phyloP scores from a whole-genome alignment of 2,797 vertebrate genomes.

The Leucoraja ocellata region DNA sequence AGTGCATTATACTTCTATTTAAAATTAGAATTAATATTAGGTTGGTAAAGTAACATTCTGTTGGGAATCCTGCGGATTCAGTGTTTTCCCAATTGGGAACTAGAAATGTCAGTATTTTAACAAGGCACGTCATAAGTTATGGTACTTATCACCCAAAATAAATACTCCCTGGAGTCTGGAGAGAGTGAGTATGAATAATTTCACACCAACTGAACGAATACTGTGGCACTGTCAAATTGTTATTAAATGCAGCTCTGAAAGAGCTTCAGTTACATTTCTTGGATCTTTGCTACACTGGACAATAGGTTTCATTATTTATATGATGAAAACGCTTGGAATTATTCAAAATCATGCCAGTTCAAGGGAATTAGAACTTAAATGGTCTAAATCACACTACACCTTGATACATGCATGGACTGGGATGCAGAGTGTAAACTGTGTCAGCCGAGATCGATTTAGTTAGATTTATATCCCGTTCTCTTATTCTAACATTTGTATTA shows the following conservation, averaged over 20 bases:
- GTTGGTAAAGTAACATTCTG: neutral
- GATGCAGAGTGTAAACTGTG: neutral
- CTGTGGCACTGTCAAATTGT: neutral
- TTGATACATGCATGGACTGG: neutral
- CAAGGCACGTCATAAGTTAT: neutral
- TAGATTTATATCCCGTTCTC: neutral
- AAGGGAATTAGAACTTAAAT: neutral
- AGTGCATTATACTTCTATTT: neutral
- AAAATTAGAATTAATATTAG: neutral
- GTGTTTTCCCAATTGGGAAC: neutral
- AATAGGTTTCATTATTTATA: neutral
- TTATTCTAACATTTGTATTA: neutral
- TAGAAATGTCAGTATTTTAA: neutral
- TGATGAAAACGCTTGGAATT: neutral
- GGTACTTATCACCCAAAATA: conserved; percentile 23
- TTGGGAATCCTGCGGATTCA: neutral
- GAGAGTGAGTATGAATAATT: neutral
- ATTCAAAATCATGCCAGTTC: neutral
- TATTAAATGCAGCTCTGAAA: neutral
- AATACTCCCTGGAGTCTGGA: conserved; percentile 1
- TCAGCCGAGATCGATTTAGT: neutral
- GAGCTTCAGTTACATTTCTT: neutral
- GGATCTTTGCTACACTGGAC: neutral
- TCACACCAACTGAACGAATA: conserved; percentile 2
- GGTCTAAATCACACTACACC: neutral